phyloP scores from a whole-genome alignment of 2,797 vertebrate genomes.

The Argyrosomus regius region DNA sequence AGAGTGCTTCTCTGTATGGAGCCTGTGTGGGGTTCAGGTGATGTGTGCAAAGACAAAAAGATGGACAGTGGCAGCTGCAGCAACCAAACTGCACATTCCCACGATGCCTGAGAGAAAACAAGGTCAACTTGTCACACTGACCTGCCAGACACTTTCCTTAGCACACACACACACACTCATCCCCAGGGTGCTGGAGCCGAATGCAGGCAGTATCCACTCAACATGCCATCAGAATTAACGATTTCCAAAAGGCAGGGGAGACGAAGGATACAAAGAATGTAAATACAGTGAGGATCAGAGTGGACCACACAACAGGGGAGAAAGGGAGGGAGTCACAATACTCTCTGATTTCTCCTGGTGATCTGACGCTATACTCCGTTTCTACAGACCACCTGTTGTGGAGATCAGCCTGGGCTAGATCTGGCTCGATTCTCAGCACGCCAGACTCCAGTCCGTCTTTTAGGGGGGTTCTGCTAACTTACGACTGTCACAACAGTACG shows the following conservation, averaged over 20 bases:
- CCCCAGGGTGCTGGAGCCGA: constrained; percentile 55
- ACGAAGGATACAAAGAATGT: constrained; percentile 65
- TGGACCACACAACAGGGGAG: constrained; percentile 73
- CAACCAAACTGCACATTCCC: constrained; percentile 70
- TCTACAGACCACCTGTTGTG: constrained; percentile 74
- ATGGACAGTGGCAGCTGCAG: constrained; percentile 76
- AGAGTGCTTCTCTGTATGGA: background rate
- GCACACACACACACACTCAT: constrained; percentile 27
- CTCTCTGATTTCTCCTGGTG: constrained; percentile 56
- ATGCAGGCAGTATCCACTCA: constrained; percentile 52
- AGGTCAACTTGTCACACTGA: constrained; percentile 67
- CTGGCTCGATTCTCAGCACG: constrained; percentile 49
- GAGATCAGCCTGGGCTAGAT: constrained; percentile 49
- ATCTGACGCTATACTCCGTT: constrained; percentile 59
- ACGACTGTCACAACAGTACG: constrained; percentile 35
- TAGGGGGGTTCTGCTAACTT: constrained; percentile 43
- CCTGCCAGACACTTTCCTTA: constrained; percentile 63
- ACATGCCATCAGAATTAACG: constrained; percentile 66
- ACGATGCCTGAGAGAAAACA: constrained; percentile 68
- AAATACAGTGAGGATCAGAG: constrained; percentile 71
- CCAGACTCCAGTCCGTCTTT: constrained; percentile 44
- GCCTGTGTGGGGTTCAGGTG: constrained; percentile 53
- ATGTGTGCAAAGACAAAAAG: constrained; percentile 63
- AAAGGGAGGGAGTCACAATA: constrained; percentile 36
- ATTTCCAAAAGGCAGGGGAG: constrained; percentile 66